Percentiles rank a stretch among this genome's conserved stretches.
Conservation (phyloP, 2,797 vertebrate species). For the Dallia pectoralis region DNA sequence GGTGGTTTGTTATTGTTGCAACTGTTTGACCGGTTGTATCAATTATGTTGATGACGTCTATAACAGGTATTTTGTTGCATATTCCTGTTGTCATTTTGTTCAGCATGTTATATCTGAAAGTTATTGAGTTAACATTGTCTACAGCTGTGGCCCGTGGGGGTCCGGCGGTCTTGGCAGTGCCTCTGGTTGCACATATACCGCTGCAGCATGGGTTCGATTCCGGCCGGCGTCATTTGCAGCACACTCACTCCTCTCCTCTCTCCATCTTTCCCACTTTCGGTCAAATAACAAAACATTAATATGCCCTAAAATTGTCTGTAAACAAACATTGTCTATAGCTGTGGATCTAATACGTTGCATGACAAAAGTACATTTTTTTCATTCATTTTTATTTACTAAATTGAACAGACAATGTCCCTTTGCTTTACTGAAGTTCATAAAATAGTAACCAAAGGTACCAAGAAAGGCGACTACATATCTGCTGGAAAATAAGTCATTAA, state of each 20-base stretch:
- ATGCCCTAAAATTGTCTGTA: no score
- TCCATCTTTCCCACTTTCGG: no score
- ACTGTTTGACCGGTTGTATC: not conserved
- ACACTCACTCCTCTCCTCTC: no score
- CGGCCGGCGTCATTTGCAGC: no score
- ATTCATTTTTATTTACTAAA: conserved; percentile 51
- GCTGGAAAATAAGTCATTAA: conserved; percentile 60
- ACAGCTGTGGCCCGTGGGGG: conserved; percentile 75
- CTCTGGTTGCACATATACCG: no score
- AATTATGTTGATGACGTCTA: conserved; percentile 41
- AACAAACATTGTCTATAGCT: conserved; percentile 75
- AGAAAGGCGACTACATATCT: conserved; percentile 66
- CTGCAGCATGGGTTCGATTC: no score
- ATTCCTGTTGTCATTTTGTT: conserved; percentile 66
- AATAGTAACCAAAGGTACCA: conserved; percentile 77
- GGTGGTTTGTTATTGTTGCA: not conserved
- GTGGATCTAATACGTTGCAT: conserved; percentile 76
- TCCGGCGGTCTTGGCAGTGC: no score
- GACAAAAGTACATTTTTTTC: conserved; percentile 67
- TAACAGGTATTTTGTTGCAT: conserved; percentile 20
- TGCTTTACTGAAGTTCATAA: conserved; percentile 66
- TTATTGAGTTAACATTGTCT: conserved; percentile 70
- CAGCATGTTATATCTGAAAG: conserved; percentile 71
- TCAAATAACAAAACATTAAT: no score
- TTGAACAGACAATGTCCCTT: conserved; percentile 65